These are phyloP conservation scores for Spatulosminthurus flaviceps DNA, from an alignment of 2,888 invertebrate species.

Conservation along the genomic window DNA sequence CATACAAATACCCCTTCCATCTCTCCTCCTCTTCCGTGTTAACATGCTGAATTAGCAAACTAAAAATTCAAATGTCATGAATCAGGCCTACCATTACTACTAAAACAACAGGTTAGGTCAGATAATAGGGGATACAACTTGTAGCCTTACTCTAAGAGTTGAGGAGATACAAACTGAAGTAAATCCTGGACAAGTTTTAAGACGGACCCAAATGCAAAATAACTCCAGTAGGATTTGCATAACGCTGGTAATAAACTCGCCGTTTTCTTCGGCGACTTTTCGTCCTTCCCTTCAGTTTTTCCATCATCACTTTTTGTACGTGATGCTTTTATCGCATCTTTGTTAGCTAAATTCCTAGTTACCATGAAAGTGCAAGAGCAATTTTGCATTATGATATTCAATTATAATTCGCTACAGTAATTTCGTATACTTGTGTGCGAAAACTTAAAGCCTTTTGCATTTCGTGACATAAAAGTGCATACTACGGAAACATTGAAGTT, in stretches of 20 bases:
- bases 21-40: constrained; percentile 65
- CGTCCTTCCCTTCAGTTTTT: neutral
- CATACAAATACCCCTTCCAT: constrained; percentile 73
- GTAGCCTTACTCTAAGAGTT: constrained; percentile 79
- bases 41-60: constrained; percentile 65
- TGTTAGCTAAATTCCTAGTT: neutral
- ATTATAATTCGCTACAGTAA: neutral
- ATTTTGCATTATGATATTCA: neutral
- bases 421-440: too few species aligned
- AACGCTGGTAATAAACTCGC: constrained; percentile 87
- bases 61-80: constrained; percentile 54
- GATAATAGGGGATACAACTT: neutral
- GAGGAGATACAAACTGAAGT: constrained; percentile 90
- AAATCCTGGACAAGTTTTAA: constrained; percentile 85
- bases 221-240: constrained; percentile 84
- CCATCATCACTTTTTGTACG: neutral
- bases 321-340: neutral
- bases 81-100: neutral
- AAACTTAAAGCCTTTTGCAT: too few species aligned
- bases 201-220: constrained; percentile 82
- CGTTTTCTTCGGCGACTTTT: constrained; percentile 69
- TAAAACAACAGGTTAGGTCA: neutral
- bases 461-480: too few species aligned
- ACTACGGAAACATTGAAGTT: too few species aligned
- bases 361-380: too few species aligned